Base-by-base conservation (phyloP, 2,888 invertebrate genomes). In the Amblyjoppa fuscipennis region DNA sequence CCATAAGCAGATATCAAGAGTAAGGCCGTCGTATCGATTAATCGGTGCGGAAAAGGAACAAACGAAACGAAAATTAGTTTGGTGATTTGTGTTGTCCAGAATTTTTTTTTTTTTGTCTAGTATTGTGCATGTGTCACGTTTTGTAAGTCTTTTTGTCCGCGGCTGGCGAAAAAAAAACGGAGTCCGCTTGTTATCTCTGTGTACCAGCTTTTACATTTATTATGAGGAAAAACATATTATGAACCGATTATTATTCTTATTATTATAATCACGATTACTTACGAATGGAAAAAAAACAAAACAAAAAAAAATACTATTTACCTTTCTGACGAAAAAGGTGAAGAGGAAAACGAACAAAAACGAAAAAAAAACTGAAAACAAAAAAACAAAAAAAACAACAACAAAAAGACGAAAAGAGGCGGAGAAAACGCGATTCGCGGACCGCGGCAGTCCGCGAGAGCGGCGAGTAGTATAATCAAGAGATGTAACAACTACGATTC, bases 91-190 rank as follows among this genome's bases (percentile, higher is more conserved):
- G 92, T 93, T 92, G 92, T 93, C 92, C 90, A 92, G 92, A 83
- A 68, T 68, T 78, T 41, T 41, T 41, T 41, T 77, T 66, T 93
- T 93, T 93, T 93, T 92, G 93, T 93, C 92, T 93, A 93, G 91
- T 93, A 93, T 92, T 93, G 93, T 94, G 92, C 91, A 93, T 91
- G 93, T 93, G 92, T 92, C 91, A 93, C 93, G 91, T 93, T 93
- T 94, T 93, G 91, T 93, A 93, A 92, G 92, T 92, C 91, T 92
- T 91, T 93, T 92, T 93, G 91, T 92, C 92, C 91, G 92, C 93
- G 91, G 89, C 90, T 89, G 89, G 89, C 88, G 61, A 89, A 38
- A 38, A 38, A 38, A 38, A 38, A 38, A 88, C 84, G 89, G 68
- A 91, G 90, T 92, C 92, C 92, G 92, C 92, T 92, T 92, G 93